phyloP scores from a whole-genome alignment of 2,888 invertebrate species.

The Marronus borbonicus region DNA sequence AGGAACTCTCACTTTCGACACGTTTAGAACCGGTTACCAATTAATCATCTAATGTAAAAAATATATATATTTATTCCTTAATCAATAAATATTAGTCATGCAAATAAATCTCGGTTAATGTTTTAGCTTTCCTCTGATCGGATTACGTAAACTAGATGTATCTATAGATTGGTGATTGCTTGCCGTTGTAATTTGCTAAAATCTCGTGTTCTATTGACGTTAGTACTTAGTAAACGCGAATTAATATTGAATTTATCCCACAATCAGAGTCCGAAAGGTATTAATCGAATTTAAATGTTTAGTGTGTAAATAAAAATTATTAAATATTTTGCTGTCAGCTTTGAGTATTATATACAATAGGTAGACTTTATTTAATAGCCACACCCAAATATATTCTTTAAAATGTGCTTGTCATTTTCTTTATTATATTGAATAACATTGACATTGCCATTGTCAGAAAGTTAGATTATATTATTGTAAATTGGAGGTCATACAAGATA shows the following conservation, averaged over 20 bases:
- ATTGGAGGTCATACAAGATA: too few relatives aligned
- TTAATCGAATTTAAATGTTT: background rate
- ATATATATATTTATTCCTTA: background rate
- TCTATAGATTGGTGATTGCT: background rate
- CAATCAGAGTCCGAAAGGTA: background rate
- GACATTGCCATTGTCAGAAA: too few relatives aligned
- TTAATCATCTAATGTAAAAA: background rate
- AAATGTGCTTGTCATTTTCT: too few relatives aligned
- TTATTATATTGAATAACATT: too few relatives aligned
- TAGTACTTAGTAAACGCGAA: background rate
- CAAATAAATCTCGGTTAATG: background rate
- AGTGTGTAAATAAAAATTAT: too few relatives aligned
- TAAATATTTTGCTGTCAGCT: too few relatives aligned
- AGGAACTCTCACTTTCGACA: background rate
- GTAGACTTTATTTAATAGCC: too few relatives aligned
- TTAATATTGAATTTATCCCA: background rate
- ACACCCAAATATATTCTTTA: too few relatives aligned
- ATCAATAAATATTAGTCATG: background rate
- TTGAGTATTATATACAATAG: too few relatives aligned
- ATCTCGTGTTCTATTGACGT: slow-evolving; percentile 15
- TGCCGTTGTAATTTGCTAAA: background rate
- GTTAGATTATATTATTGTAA: too few relatives aligned
- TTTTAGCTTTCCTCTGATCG: background rate
- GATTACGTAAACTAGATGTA: background rate
- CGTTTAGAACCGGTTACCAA: background rate